phyloP scores from a whole-genome alignment of 2,888 invertebrate species.

The Quadriops clusia region DNA sequence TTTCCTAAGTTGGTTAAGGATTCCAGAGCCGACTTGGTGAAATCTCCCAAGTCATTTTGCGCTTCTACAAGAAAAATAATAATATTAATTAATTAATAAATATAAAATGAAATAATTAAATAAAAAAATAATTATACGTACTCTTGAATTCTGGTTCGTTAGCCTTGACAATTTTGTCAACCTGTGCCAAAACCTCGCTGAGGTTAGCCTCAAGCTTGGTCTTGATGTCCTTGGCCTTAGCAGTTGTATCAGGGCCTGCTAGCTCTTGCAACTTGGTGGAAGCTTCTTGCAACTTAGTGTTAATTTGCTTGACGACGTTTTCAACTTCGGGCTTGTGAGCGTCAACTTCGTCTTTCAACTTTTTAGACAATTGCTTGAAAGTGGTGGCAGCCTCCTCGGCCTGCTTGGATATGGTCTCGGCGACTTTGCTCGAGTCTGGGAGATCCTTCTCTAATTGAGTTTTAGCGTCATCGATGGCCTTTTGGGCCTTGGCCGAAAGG shows the following conservation, averaged over 20 bases:
- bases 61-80: conserved; percentile 10
- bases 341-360: no score
- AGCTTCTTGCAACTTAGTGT: conserved; percentile 24
- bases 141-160: conserved; percentile 26
- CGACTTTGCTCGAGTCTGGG: conserved; percentile 26
- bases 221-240: conserved; percentile 28
- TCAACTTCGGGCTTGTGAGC: conserved; percentile 24
- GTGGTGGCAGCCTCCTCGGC: conserved; percentile 26
- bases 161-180: conserved; percentile 27
- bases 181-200: conserved; percentile 25
- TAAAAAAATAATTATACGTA: conserved; percentile 21
- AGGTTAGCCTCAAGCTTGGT: conserved; percentile 25
- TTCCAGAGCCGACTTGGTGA: conserved; percentile 16
- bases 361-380: no score
- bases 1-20: conserved; percentile 18
- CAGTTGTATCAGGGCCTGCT: conserved; percentile 27
- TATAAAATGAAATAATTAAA: background rate
- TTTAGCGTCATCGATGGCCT: no score
- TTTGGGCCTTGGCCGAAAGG: no score
- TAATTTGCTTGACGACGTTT: conserved; percentile 24
- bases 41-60: conserved; percentile 14
- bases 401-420: conserved; percentile 23
- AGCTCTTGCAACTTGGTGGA: conserved; percentile 23
- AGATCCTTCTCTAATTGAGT: conserved; percentile 24
- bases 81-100: conserved; percentile 19